Conservation (phyloP, 1,140 invertebrate species). For the Bombus superbus region DNA sequence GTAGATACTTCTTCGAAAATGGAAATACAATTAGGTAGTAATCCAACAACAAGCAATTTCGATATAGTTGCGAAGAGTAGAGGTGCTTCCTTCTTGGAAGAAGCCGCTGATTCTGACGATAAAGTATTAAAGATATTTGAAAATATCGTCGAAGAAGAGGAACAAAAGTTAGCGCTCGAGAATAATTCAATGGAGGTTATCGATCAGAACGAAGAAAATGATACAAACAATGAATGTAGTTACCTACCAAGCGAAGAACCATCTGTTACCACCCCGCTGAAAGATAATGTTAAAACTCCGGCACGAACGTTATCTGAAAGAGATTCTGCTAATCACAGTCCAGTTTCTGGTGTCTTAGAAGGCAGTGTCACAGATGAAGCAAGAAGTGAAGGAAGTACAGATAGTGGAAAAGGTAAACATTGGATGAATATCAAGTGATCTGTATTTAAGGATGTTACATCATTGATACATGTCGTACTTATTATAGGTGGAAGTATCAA, state of each 20-base stretch:
- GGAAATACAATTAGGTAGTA: conserved; percentile 67
- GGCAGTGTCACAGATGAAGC: conserved; percentile 82
- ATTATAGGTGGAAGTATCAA: conserved; percentile 85
- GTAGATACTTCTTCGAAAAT: conserved; percentile 28
- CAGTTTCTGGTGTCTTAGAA: conserved; percentile 80
- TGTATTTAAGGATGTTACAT: not conserved
- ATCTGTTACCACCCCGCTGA: not conserved
- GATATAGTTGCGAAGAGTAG: conserved; percentile 65
- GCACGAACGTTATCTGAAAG: conserved; percentile 73
- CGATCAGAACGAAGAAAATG: not conserved
- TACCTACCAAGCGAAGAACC: conserved; percentile 3
- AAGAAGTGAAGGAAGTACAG: conserved; percentile 81
- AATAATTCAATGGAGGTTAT: not conserved
- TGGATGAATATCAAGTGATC: not conserved
- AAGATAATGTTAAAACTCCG: conserved; percentile 46
- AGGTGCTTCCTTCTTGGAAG: conserved; percentile 16
- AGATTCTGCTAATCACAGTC: conserved; percentile 85
- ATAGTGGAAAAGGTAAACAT: conserved; percentile 80
- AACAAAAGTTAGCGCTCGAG: not conserved
- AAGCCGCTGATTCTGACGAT: not conserved
- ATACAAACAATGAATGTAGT: not conserved
- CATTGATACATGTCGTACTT: not conserved
- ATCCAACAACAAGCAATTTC: conserved; percentile 67
- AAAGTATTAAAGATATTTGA: conserved; percentile 46
- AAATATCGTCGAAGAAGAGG: conserved; percentile 35